Conservation (phyloP, 2,113 vertebrate genomes). For the Micronycteris hirsuta region DNA sequence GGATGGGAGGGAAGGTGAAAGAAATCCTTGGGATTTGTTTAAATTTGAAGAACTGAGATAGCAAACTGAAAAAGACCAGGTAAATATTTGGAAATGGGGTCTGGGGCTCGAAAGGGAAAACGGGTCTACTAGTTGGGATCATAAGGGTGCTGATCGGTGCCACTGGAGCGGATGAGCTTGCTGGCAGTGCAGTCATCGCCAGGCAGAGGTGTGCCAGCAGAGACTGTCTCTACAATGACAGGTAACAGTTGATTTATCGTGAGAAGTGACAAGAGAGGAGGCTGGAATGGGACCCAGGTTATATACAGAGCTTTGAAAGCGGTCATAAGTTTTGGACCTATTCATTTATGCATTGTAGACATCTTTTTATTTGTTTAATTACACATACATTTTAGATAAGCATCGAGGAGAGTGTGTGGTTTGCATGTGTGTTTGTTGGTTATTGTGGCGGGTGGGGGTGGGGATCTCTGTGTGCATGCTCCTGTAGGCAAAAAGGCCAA, state of each 20-base stretch:
- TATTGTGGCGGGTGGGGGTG: too few relatives aligned
- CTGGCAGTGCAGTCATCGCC: rapidly evolving
- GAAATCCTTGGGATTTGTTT: not conserved
- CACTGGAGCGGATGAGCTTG: too few relatives aligned
- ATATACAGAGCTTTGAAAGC: not conserved
- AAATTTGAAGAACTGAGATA: not conserved
- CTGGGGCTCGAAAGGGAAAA: not conserved
- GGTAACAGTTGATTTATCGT: not conserved
- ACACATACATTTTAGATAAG: not conserved
- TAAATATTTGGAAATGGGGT: not conserved
- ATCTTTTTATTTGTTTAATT: not conserved
- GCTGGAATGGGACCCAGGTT: not conserved
- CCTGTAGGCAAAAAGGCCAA: not conserved
- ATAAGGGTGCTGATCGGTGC: not conserved
- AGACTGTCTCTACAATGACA: not conserved
- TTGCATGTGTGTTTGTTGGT: not conserved
- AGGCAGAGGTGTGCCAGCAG: rapidly evolving
- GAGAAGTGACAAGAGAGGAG: not conserved
- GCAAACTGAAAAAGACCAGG: not conserved
- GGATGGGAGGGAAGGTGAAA: not conserved
- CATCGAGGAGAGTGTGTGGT: too few relatives aligned
- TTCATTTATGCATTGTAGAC: not conserved
- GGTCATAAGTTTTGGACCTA: not conserved
- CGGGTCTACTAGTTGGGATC: rapidly evolving
- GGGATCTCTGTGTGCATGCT: not conserved